These are phyloP conservation scores for Alsophila aescularia DNA, from an alignment of 2,888 invertebrate species.

Conservation along the genomic window DNA sequence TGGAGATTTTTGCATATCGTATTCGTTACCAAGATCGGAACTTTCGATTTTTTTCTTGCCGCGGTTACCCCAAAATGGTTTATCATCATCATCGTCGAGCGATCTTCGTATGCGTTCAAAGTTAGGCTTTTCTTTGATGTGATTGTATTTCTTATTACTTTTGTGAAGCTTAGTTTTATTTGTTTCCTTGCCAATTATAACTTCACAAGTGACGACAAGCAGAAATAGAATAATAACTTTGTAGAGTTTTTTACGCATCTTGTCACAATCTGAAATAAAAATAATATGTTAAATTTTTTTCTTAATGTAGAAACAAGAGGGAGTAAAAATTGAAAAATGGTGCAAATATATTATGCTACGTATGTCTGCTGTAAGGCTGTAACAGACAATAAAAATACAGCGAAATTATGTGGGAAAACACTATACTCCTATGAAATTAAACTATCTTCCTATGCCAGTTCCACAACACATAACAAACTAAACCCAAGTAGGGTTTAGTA, in stretches of 20 bases:
- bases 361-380: too few species aligned
- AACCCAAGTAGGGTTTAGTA: too few species aligned
- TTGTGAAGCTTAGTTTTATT: slow-evolving; percentile 56
- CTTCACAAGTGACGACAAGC: slow-evolving; percentile 58
- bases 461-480: too few species aligned
- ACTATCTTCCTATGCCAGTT: too few species aligned
- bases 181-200: slow-evolving; percentile 56
- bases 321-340: too few species aligned
- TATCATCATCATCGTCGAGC: slow-evolving; percentile 52
- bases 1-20: slow-evolving; percentile 39
- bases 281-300: too few species aligned
- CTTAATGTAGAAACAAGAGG: too few species aligned
- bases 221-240: slow-evolving; percentile 53
- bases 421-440: too few species aligned
- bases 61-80: slow-evolving; percentile 57
- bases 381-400: too few species aligned
- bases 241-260: slow-evolving; percentile 61
- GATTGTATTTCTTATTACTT: slow-evolving; percentile 44
- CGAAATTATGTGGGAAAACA: too few species aligned
- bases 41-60: slow-evolving; percentile 51
- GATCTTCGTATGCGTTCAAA: slow-evolving; percentile 63
- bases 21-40: slow-evolving; percentile 28
- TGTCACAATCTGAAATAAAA: slow-evolving; percentile 42
- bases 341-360: too few species aligned
- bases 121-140: slow-evolving; percentile 47